Conservation (phyloP, 2,797 vertebrate species). For the Hybognathus amarus region DNA sequence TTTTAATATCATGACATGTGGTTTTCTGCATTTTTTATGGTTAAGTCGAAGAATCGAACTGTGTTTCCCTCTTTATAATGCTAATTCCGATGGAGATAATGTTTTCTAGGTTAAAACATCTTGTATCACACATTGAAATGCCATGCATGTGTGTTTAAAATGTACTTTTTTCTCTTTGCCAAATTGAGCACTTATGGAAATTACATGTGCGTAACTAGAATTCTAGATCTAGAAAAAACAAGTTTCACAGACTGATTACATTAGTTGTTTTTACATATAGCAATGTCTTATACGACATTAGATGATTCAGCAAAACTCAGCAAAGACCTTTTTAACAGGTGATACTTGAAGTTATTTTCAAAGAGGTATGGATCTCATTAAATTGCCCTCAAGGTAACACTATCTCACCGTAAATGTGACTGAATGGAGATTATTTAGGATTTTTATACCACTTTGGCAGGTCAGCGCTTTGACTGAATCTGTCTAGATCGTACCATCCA, state of each 20-base stretch:
- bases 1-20: not conserved
- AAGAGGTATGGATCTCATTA: constrained; percentile 3
- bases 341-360: not conserved
- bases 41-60: not conserved
- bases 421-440: constrained; percentile 32
- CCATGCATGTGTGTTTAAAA: not conserved
- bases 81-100: not conserved
- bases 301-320: not conserved
- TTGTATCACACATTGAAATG: constrained; percentile 1
- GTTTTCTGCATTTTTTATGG: not conserved
- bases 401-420: constrained; percentile 27
- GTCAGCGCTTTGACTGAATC: constrained; percentile 24
- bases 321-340: not conserved
- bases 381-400: not conserved
- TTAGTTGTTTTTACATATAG: not conserved
- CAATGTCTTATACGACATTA: not conserved
- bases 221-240: constrained; percentile 12
- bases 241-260: not conserved
- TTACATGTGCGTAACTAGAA: not conserved
- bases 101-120: not conserved
- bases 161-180: constrained; percentile 23
- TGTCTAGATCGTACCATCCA: constrained; percentile 25
- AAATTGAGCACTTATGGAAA: constrained; percentile 52
- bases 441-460: constrained; percentile 18
- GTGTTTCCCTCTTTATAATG: not conserved